Conservation (phyloP, 2,888 invertebrate genomes). For the Geophilus truncorum region DNA sequence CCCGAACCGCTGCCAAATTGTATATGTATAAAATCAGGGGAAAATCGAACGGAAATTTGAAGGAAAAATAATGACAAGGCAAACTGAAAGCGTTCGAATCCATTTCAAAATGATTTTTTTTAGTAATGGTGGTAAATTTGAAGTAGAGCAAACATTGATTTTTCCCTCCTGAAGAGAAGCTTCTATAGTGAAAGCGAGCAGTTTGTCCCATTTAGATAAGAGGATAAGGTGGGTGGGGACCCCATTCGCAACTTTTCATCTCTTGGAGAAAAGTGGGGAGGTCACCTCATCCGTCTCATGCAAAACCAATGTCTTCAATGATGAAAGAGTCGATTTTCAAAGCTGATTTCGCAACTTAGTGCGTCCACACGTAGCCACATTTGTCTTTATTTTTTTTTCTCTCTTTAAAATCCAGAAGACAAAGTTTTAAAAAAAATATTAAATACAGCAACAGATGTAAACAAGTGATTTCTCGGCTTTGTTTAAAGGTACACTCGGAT, state of each 20-base stretch:
- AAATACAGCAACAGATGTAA: background rate
- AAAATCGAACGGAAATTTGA: background rate
- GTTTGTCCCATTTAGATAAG: constrained; percentile 27
- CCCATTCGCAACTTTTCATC: constrained; percentile 27
- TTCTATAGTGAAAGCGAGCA: constrained; percentile 24
- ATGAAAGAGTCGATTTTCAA: constrained; percentile 1
- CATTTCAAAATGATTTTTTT: background rate
- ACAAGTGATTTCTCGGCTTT: background rate
- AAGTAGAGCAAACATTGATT: constrained; percentile 25
- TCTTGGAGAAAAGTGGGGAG: background rate
- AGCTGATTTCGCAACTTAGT: background rate
- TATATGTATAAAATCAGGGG: background rate
- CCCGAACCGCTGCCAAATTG: background rate
- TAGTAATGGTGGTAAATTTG: constrained; percentile 13
- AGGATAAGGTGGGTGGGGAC: constrained; percentile 27
- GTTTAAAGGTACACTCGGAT: background rate
- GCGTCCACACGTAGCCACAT: background rate
- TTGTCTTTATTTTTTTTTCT: background rate
- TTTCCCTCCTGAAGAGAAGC: background rate
- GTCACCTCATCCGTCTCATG: constrained; percentile 25
- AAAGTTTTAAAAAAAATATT: background rate
- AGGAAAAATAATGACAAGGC: background rate
- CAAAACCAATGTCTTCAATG: constrained; percentile 2
- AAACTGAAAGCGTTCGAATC: background rate
- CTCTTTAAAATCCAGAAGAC: no score